These are phyloP conservation scores for Ammodytes marinus DNA, from an alignment of 2,113 vertebrate genomes.

Conservation along the genomic window DNA sequence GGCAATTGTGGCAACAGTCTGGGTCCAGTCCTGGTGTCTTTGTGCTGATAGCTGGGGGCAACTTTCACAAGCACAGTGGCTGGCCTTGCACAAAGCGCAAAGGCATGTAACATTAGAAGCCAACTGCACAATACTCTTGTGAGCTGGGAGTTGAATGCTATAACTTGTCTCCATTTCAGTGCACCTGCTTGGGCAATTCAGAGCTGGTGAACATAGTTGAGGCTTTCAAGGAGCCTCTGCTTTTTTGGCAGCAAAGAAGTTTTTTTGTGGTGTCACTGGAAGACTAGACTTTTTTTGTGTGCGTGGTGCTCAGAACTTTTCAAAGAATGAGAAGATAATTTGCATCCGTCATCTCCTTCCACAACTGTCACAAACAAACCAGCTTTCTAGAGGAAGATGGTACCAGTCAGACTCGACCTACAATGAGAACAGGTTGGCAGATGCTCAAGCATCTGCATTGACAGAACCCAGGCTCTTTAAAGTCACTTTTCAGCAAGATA, in stretches of 20 bases:
- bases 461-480: slow-evolving; percentile 10
- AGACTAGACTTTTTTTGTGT: slow-evolving; percentile 34
- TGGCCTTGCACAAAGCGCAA: slow-evolving; percentile 27
- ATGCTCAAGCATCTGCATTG: slow-evolving; percentile 20
- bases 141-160: slow-evolving; percentile 52
- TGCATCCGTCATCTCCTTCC: slow-evolving; percentile 55
- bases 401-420: neutral
- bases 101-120: slow-evolving; percentile 46
- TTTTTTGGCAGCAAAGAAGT: slow-evolving; percentile 26
- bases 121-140: slow-evolving; percentile 44
- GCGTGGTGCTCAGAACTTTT: slow-evolving; percentile 21
- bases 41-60: slow-evolving; percentile 58
- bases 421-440: slow-evolving; percentile 41
- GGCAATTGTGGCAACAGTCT: slow-evolving; percentile 59
- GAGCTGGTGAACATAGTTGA: slow-evolving; percentile 11
- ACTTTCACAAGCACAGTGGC: slow-evolving; percentile 52
- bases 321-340: slow-evolving; percentile 55
- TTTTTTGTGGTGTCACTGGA: slow-evolving; percentile 10
- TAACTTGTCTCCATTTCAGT: slow-evolving; percentile 55
- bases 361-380: slow-evolving; percentile 75
- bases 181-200: slow-evolving; percentile 62
- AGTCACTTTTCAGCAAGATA: slow-evolving; percentile 40
- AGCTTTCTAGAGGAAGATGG: neutral
- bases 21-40: slow-evolving; percentile 57
- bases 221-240: slow-evolving; percentile 28